phyloP scores from a whole-genome alignment of 2,797 vertebrate species.

The Mus spretus region DNA sequence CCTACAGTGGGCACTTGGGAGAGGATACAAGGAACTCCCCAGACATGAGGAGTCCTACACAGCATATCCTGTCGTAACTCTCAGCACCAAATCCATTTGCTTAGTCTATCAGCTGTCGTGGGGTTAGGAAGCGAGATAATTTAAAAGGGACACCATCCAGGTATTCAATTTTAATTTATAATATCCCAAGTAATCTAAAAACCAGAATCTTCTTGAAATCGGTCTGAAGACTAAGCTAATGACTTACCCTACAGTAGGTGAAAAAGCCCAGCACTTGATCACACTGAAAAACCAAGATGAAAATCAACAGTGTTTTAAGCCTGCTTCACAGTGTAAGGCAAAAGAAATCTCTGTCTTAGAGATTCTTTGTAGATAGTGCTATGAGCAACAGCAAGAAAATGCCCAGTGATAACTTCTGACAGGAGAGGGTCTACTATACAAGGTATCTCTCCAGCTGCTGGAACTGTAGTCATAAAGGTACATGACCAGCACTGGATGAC shows the following conservation, averaged over 20 bases:
- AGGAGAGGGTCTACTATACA: background rate
- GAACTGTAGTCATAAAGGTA: background rate
- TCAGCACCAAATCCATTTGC: background rate
- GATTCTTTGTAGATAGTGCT: background rate
- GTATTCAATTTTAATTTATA: conserved; percentile 15
- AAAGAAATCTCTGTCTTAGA: background rate
- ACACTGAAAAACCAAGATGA: conserved; percentile 1
- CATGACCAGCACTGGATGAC: background rate
- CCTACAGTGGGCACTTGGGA: background rate
- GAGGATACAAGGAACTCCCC: background rate
- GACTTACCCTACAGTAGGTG: conserved; percentile 17
- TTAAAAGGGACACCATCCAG: background rate
- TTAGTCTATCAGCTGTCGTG: background rate
- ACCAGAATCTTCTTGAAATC: conserved; percentile 37
- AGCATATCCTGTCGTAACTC: background rate
- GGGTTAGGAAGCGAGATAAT: background rate
- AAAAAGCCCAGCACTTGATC: conserved; percentile 14
- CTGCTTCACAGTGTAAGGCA: background rate
- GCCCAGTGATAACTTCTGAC: background rate
- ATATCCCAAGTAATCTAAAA: conserved; percentile 63
- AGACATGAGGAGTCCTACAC: background rate
- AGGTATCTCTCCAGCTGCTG: background rate
- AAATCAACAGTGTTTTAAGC: conserved; percentile 14
- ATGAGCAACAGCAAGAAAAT: background rate
- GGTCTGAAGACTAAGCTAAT: conserved; percentile 21